These are phyloP conservation scores for Phyllostomus hastatus DNA, from an alignment of 2,113 vertebrate species.

Conservation along the genomic window DNA sequence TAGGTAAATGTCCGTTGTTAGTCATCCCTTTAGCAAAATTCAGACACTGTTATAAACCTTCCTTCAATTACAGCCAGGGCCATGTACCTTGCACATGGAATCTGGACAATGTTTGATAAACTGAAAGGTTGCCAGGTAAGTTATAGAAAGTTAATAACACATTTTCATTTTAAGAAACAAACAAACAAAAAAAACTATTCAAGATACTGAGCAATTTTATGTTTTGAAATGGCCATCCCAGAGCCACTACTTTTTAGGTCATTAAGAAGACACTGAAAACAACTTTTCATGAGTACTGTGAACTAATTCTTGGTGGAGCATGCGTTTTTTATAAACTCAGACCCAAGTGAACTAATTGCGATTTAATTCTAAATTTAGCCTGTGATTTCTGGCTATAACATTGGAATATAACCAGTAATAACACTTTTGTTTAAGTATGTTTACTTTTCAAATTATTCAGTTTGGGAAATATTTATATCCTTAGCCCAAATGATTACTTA, in stretches of 20 bases:
- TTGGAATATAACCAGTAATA: neutral
- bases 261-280: neutral
- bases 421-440: neutral
- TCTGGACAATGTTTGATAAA: neutral
- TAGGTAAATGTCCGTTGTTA: neutral
- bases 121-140: neutral
- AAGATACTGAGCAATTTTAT: neutral
- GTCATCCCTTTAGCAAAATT: neutral
- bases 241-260: neutral
- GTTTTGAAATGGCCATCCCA: conserved; percentile 25
- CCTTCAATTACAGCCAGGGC: neutral
- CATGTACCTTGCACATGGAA: neutral
- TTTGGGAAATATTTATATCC: conserved; percentile 47
- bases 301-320: neutral
- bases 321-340: neutral
- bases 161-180: conserved; percentile 28
- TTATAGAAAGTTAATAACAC: neutral
- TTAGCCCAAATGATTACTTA: conserved; percentile 13
- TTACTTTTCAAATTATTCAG: conserved; percentile 44
- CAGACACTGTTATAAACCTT: neutral
- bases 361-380: neutral
- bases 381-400: neutral
- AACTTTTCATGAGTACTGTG: neutral
- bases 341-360: neutral
- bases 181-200: conserved; percentile 5